Base-by-base conservation (phyloP, 2,888 invertebrate species). In the Hypena proboscidalis region DNA sequence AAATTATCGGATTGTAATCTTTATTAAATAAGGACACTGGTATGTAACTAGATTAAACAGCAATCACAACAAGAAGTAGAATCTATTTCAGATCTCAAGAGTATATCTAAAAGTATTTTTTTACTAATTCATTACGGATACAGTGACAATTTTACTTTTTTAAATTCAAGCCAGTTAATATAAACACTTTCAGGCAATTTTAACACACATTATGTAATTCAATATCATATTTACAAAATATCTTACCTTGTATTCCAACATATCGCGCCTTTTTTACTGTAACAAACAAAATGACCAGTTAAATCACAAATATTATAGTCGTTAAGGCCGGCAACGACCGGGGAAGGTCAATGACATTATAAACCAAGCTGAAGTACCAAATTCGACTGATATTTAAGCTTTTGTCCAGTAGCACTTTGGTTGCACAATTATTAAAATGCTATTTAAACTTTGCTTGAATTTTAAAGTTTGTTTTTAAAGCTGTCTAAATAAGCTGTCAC, bases 211-310 rank as follows among this genome's bases (percentile, higher is more conserved):
- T 11, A 31, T 23, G 5, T 8, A 25, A 31, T 19, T 1, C 6
- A 4, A 32, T 32, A 10, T 9, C 2, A 26, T 33, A 22, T 23
- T 26, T 17, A 17, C 8, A 36, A 29, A 58, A 67, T 27, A 33
- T 76, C 95, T 93, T 85, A 96, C 96, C 95, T 94, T 95, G 95
- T 83, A 94, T 94, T 90, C 96, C 95, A 86, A 95, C 94, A 91
- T 95, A 95, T 86, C 95, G 94, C 91, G 96, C 96, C 92, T 96
- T 96, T 92, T 96, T 97, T 82, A 97, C 96, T 97, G 95, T 73
- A 96, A 96, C 91, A 92, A 85, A 83, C 81, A 70, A 81, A 60
- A 62, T 36, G 43, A 46, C 15, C 6, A 48, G 8, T 31, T 39
- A 42, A 38, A 27, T 38, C 10, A 23, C 26, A 26, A 39, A 43